Evolutionary conservation across 2,113 vertebrate genomes (phyloP).

Genomic region (Chiloscyllium plagiosum): DNA sequence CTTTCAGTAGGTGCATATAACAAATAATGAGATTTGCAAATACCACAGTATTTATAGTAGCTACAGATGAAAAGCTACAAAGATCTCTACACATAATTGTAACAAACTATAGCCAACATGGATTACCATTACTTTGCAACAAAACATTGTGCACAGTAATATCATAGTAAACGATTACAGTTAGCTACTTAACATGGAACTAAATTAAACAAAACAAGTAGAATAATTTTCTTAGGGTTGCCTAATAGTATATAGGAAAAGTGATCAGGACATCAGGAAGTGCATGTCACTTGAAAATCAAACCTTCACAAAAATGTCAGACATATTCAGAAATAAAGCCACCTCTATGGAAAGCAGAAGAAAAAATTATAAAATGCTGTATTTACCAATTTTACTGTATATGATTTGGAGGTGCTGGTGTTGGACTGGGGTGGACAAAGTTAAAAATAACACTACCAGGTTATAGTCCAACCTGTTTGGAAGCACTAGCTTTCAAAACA

Average conservation of each 20-base stretch:
- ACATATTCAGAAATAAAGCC: background rate
- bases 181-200: background rate
- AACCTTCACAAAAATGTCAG: background rate
- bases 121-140: background rate
- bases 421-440: no score
- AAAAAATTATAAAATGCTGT: background rate
- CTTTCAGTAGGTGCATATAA: background rate
- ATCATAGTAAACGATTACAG: background rate
- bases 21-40: background rate
- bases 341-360: background rate
- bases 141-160: background rate
- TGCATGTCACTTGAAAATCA: background rate
- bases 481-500: no score
- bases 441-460: no score
- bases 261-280: background rate
- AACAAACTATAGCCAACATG: background rate
- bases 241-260: background rate
- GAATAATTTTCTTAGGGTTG: background rate
- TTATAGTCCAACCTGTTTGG: no score
- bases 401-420: no score
- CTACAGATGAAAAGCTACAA: background rate
- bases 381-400: no score
- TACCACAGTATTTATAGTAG: background rate
- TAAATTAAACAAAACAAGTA: background rate
- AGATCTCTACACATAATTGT: background rate